Evolutionary conservation across 1,140 invertebrate genomes (phyloP), one percentile per base, ranked within the genome.

Genomic region (Neocloeon triangulifer): DNA sequence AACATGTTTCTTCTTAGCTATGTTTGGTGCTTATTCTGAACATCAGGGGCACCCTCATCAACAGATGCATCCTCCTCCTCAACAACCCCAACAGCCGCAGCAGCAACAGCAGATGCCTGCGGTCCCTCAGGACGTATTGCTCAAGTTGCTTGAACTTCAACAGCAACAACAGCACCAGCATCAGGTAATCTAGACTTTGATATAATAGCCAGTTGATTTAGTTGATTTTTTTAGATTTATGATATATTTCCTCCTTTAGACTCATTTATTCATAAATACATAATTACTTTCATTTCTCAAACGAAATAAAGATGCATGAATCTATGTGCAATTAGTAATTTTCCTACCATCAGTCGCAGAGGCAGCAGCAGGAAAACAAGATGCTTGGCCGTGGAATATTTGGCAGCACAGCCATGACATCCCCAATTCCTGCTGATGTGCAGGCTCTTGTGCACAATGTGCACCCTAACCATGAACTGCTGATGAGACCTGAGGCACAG

Each of bases 401-500:
- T n/a, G n/a, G n/a, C n/a, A n/a, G n/a, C n/a, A 9, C 33, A 34
- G 39, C 35, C 30, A 14, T 33, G 29, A 22, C 38, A 14, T 51
- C 51, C 7, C 59, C 63, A 7, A 52, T 67, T 26, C 56, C 62
- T n/a, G 47, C 50, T 9, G 61, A 64, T 18, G 46, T 63, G 34
- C 58, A 61, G 38, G 52, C 55, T 39, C 55, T 67, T 42, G 50
- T 68, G 8, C 59, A 55, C 21, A 59, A 51, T 43, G 43, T 56
- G 20, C 46, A 48, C 41, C 42, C 61, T 20, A 51, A 49, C 8
- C 51, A 62, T 20, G 72, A 75, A 35, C 49, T 76, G 27, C 42
- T 76, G 19, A 69, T 69, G 44, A 48, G 71, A 38, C 70, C 71
- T 0, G 74, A 78, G 50, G 71, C 73, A 5, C 66, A 72, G 47